Evolutionary conservation across 2,797 vertebrate genomes (phyloP), one percentile per base, ranked within the genome.

Genomic region (Dryobates pubescens): DNA sequence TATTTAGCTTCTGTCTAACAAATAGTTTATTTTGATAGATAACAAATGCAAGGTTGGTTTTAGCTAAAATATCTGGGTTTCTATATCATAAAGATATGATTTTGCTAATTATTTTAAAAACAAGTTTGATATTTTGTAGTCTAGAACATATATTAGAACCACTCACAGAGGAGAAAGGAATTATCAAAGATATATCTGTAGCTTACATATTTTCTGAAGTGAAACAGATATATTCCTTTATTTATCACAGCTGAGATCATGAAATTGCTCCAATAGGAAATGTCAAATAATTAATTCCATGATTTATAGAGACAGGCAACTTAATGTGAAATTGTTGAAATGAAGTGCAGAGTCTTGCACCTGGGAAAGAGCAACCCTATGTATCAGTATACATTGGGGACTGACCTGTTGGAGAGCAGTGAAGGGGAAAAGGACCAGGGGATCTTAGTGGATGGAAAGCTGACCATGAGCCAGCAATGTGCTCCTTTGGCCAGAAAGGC

Each of bases 161-260:
- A 9, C 0, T 0, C n/a, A 54, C 10, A 8, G 8, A 89, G 4
- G 6, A 80, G 16, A 51, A 83, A 70, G 61, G 2, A 41, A 32
- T 29, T 82, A 78, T 57, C 61, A 6, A 81, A 86, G 78, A 47
- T 14, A 7, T 47, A 38, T 24, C 22, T 63, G 17, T 63, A 26
- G 1, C 9, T 78, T 69, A 58, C 27, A 41, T 0, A 59, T 51
- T 84, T 29, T 84, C 57, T 70, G 13, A 71, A 88, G 34, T 83
- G 56, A 85, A 74, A 58, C 2, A 73, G 54, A 65, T 20, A 3
- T 64, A 32, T 70, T 70, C 10, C 29, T 88, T 81, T 73, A 38
- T 59, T 78, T 78, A 32, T 76, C 13, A 59, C 36, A 84, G 14
- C 17, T 49, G 13, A 75, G 10, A 63, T 10, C 82, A 29, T 84